phyloP scores from a whole-genome alignment of 2,113 vertebrate genomes.

The Ailuropoda melanoleuca region DNA sequence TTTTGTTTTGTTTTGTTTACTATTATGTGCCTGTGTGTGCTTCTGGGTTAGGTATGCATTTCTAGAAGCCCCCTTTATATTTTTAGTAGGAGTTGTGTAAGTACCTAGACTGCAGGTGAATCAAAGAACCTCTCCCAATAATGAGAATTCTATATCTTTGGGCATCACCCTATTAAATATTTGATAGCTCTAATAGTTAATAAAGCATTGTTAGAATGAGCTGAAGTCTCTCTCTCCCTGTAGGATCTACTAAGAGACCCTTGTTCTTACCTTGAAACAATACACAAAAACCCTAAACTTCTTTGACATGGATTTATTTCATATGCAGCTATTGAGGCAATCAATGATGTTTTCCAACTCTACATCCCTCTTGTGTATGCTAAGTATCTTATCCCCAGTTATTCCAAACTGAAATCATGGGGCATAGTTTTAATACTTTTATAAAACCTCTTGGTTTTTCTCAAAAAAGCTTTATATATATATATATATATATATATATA shows the following conservation, averaged over 20 bases:
- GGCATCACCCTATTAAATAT: neutral
- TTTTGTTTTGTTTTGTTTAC: too few species aligned
- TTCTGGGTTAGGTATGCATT: neutral
- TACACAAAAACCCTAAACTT: neutral
- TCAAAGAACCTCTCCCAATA: neutral
- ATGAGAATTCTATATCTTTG: neutral
- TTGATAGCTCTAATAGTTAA: neutral
- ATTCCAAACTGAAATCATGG: neutral
- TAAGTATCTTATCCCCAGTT: neutral
- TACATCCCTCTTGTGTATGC: neutral
- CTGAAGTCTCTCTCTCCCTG: neutral
- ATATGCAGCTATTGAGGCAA: neutral
- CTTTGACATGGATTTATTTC: neutral
- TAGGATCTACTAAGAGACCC: neutral
- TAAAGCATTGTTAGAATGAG: neutral
- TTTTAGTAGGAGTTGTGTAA: neutral
- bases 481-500: too few species aligned
- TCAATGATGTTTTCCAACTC: neutral
- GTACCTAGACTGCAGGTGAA: neutral
- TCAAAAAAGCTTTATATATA: neutral
- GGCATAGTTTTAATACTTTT: neutral
- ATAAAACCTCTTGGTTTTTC: neutral
- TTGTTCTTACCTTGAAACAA: neutral
- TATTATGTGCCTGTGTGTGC: neutral
- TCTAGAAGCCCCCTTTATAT: neutral